phyloP scores from a whole-genome alignment of 2,888 invertebrate species.

The Agrotis segetum region DNA sequence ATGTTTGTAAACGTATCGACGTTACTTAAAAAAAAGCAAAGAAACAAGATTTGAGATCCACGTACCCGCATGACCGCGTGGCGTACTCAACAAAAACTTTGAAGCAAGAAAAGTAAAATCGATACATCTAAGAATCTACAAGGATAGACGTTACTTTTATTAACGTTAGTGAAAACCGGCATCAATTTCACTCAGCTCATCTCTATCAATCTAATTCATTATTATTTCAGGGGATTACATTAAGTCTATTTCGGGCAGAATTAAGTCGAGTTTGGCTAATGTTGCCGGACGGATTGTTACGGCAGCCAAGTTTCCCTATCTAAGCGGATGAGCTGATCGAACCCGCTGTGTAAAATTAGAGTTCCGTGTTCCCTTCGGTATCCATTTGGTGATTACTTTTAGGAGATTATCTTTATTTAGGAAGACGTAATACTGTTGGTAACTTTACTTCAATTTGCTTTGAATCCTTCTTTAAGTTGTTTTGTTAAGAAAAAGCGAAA shows the following conservation, averaged over 20 bases:
- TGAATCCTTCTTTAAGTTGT: conserved; percentile 32
- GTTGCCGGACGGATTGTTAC: conserved; percentile 56
- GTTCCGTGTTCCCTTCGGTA: conserved; percentile 51
- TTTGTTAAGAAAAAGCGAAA: conserved; percentile 32
- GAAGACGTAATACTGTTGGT: conserved; percentile 47
- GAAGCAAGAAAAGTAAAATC: too few species aligned
- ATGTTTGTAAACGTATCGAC: too few species aligned
- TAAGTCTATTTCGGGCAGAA: conserved; percentile 61
- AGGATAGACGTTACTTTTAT: too few species aligned
- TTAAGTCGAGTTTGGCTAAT: conserved; percentile 62
- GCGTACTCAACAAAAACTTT: too few species aligned
- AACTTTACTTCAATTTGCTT: conserved; percentile 28
- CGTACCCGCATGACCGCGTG: too few species aligned
- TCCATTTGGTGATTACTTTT: conserved; percentile 58
- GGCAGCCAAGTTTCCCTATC: conserved; percentile 56
- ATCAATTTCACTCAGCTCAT: conserved; percentile 49
- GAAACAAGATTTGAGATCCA: too few species aligned
- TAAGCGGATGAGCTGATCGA: conserved; percentile 61
- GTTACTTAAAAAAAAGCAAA: too few species aligned
- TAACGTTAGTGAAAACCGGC: not conserved
- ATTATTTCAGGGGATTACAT: conserved; percentile 63
- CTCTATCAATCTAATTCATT: conserved; percentile 58
- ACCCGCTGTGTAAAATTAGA: conserved; percentile 57
- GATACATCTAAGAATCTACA: too few species aligned
- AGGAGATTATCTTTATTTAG: conserved; percentile 53